Conservation (phyloP, 2,113 vertebrate genomes). For the Podiceps cristatus region DNA sequence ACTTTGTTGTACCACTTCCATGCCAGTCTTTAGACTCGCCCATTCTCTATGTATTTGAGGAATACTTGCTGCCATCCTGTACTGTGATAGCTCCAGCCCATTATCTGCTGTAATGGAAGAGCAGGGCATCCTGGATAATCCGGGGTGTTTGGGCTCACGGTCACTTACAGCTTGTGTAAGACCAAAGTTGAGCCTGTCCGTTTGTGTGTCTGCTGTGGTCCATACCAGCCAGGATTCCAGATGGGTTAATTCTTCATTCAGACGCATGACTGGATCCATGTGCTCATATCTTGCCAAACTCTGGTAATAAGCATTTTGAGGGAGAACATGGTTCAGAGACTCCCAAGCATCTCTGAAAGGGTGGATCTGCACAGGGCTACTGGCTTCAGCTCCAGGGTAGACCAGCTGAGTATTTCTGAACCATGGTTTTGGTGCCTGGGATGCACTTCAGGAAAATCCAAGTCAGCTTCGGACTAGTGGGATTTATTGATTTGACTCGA, state of each 20-base stretch:
- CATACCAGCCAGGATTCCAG: not conserved
- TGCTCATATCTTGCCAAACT: not conserved
- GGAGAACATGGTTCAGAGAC: not conserved
- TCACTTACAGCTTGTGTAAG: not conserved
- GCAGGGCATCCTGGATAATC: not conserved
- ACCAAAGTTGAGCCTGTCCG: not conserved
- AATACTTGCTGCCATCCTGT: not conserved
- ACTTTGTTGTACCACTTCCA: not conserved
- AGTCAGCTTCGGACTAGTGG: not conserved
- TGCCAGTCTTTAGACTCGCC: rapidly evolving
- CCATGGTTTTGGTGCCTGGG: not conserved
- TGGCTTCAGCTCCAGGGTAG: not conserved
- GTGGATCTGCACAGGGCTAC: not conserved
- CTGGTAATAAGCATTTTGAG: not conserved
- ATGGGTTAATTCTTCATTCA: not conserved
- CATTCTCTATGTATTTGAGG: not conserved
- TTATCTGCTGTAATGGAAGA: not conserved
- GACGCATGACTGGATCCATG: no score
- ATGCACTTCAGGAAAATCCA: not conserved
- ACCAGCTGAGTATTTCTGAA: not conserved
- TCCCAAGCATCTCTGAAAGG: not conserved
- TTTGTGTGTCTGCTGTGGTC: not conserved
- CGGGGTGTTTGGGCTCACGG: not conserved
- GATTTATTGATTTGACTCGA: not conserved
- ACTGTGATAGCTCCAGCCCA: not conserved